phyloP scores from a whole-genome alignment of 2,113 vertebrate genomes.

The Platichthys flesus region DNA sequence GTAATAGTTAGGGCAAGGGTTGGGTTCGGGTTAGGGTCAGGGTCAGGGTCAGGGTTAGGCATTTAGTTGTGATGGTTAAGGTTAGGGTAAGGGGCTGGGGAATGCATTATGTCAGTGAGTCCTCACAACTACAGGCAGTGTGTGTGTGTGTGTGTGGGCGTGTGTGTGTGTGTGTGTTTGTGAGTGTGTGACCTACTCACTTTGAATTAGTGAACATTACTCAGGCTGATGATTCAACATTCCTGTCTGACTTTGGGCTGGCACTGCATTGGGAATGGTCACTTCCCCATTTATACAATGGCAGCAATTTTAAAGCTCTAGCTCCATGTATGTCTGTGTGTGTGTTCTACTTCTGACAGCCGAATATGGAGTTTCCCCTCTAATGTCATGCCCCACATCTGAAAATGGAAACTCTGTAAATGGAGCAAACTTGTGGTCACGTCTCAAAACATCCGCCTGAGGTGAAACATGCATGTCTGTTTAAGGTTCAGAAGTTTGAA shows the following conservation, averaged over 20 bases:
- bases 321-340: not conserved
- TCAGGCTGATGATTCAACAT: slow-evolving; percentile 74
- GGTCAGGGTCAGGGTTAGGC: no score
- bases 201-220: slow-evolving; percentile 60
- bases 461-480: not conserved
- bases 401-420: slow-evolving; percentile 2
- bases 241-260: slow-evolving; percentile 59
- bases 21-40: no score
- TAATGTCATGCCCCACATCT: slow-evolving; percentile 19
- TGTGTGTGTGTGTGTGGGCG: no score
- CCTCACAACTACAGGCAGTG: no score
- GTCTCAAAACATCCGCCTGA: not conserved
- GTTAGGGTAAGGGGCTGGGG: no score
- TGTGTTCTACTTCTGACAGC: slow-evolving; percentile 8
- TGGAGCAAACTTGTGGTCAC: not conserved
- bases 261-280: slow-evolving; percentile 34
- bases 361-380: slow-evolving; percentile 56
- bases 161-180: no score
- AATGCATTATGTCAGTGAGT: no score
- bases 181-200: slow-evolving; percentile 48
- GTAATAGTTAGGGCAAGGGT: no score
- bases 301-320: slow-evolving; percentile 34
- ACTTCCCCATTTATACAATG: slow-evolving; percentile 46
- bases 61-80: no score
- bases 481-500: not conserved